Evolutionary conservation across 2,888 invertebrate genomes (phyloP).

Genomic region (Heliconius aoede): DNA sequence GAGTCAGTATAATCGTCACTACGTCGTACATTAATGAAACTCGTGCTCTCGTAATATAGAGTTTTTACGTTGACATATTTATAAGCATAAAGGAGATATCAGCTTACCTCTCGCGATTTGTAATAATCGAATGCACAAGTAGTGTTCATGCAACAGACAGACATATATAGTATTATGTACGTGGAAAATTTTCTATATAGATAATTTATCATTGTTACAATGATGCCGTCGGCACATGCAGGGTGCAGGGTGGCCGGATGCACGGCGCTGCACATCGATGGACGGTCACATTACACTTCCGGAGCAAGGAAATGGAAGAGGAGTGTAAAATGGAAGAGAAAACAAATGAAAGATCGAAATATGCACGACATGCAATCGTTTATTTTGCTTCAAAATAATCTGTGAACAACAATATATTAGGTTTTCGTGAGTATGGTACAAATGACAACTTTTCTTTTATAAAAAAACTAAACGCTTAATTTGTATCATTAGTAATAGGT

Average conservation of each 20-base stretch:
- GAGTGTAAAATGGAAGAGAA: slow-evolving; percentile 48
- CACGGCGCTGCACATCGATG: background rate
- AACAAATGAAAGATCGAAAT: slow-evolving; percentile 58
- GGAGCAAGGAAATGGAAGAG: slow-evolving; percentile 39
- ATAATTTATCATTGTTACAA: background rate
- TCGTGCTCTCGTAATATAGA: background rate
- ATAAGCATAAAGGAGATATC: background rate
- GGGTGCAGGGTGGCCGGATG: too few relatives aligned
- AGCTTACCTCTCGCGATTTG: slow-evolving; percentile 31
- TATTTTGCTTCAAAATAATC: slow-evolving; percentile 81
- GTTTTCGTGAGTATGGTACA: slow-evolving; percentile 77
- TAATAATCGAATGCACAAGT: slow-evolving; percentile 23
- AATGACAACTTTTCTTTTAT: slow-evolving; percentile 78
- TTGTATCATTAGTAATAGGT: slow-evolving; percentile 38
- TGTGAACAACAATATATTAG: slow-evolving; percentile 78
- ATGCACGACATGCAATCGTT: slow-evolving; percentile 80
- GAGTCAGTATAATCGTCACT: slow-evolving; percentile 49
- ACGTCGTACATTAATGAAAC: background rate
- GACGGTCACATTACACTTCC: background rate
- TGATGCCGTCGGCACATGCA: background rate
- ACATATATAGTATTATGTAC: too few relatives aligned
- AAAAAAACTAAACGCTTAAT: slow-evolving; percentile 78
- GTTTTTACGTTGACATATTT: slow-evolving; percentile 15
- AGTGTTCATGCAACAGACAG: slow-evolving; percentile 22
- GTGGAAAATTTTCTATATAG: too few relatives aligned